phyloP scores from a whole-genome alignment of 2,113 vertebrate genomes.

The Nibea albiflora region DNA sequence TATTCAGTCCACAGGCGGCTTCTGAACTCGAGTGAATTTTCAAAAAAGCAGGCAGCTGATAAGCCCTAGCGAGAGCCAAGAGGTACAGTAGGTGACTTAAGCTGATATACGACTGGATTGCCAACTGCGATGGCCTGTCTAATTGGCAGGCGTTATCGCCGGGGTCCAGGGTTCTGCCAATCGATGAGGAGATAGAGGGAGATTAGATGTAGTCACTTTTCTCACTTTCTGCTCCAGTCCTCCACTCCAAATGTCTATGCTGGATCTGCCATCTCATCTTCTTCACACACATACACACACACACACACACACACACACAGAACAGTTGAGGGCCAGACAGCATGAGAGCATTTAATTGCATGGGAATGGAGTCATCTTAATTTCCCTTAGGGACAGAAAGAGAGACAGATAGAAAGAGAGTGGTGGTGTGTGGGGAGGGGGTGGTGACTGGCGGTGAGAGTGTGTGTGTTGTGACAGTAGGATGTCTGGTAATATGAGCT shows the following conservation, averaged over 20 bases:
- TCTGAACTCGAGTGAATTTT: constrained; percentile 24
- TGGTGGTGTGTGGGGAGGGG: not conserved
- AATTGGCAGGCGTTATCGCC: constrained; percentile 59
- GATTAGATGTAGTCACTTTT: constrained; percentile 71
- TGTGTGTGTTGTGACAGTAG: constrained; percentile 57
- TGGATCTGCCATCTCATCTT: constrained; percentile 48
- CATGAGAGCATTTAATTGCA: constrained; percentile 70
- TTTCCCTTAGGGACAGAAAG: constrained; percentile 63
- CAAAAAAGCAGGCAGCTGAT: constrained; percentile 20
- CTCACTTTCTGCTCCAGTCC: constrained; percentile 51
- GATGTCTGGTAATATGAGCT: constrained; percentile 57
- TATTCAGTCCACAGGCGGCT: constrained; percentile 13
- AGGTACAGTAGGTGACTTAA: constrained; percentile 54
- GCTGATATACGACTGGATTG: constrained; percentile 29
- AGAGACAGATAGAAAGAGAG: not conserved
- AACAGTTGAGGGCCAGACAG: constrained; percentile 24
- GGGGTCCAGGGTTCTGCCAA: constrained; percentile 58
- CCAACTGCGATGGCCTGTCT: constrained; percentile 39
- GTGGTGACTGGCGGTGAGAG: constrained; percentile 22
- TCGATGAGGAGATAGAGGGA: constrained; percentile 62
- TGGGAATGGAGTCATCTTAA: constrained; percentile 67
- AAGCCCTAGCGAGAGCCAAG: constrained; percentile 23
- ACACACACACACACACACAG: constrained; percentile 20
- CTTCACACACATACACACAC: constrained; percentile 32
- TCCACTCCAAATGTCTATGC: constrained; percentile 24